Conservation (phyloP, 2,888 invertebrate genomes). For the Melanotus villosus region DNA sequence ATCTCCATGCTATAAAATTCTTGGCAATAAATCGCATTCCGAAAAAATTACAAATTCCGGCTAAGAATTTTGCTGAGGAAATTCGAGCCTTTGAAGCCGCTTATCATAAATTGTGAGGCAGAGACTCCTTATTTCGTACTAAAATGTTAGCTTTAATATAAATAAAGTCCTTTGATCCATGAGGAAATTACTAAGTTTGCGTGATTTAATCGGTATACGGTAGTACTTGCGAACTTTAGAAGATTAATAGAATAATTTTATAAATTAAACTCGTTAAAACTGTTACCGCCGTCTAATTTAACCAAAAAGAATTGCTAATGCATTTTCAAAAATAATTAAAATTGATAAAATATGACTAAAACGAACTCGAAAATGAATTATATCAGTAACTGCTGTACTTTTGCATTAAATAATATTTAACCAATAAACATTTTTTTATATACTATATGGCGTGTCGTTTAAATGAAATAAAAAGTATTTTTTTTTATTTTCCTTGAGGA, state of each 20-base stretch:
- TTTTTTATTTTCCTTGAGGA: too few species aligned
- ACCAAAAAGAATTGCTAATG: background rate
- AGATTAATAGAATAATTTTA: conserved; percentile 39
- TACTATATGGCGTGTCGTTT: too few species aligned
- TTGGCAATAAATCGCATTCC: background rate
- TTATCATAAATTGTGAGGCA: conserved; percentile 21
- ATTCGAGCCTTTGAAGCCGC: conserved; percentile 10
- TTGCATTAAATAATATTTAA: too few species aligned
- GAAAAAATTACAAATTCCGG: background rate
- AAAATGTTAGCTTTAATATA: conserved; percentile 37
- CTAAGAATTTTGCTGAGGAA: background rate
- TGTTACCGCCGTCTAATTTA: background rate
- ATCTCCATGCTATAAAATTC: too few species aligned
- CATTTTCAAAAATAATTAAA: too few species aligned
- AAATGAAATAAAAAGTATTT: too few species aligned
- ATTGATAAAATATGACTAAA: too few species aligned
- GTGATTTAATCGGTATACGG: conserved; percentile 30
- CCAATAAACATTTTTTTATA: too few species aligned
- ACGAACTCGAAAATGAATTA: too few species aligned
- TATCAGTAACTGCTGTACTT: too few species aligned
- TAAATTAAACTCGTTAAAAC: conserved; percentile 29
- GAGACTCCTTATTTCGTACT: conserved; percentile 25
- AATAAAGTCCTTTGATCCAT: conserved; percentile 36
- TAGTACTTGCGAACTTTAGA: conserved; percentile 23
- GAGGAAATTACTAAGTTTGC: conserved; percentile 39